These are phyloP conservation scores for Ferdinandea cuprea DNA, from an alignment of 2,888 invertebrate species.

Conservation along the genomic window DNA sequence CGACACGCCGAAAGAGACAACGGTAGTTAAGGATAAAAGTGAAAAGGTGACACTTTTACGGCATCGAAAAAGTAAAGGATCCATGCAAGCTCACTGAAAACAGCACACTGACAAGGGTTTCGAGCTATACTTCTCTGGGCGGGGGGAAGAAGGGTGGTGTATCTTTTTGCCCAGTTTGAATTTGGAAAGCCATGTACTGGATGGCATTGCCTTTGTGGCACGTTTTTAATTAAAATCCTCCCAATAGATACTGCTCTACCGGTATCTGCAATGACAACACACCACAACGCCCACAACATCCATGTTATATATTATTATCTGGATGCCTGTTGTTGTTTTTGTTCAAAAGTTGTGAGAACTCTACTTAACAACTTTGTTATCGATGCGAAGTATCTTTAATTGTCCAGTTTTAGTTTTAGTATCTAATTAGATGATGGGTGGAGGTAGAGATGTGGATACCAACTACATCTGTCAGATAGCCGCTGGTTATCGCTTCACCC, in stretches of 20 bases:
- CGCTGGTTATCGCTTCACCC: not conserved
- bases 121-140: conserved; percentile 3
- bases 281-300: conserved; percentile 6
- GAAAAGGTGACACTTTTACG: conserved; percentile 31
- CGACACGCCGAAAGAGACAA: conserved; percentile 7
- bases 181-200: conserved; percentile 5
- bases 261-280: not conserved
- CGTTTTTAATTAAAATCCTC: conserved; percentile 55
- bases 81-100: not conserved
- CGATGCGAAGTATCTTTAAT: conserved; percentile 34
- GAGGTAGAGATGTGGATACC: no score
- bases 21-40: conserved; percentile 28
- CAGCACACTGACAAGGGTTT: conserved; percentile 23
- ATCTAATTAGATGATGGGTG: conserved; percentile 46
- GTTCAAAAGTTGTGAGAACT: conserved; percentile 11
- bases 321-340: conserved; percentile 9
- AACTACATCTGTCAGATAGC: conserved; percentile 49
- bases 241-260: conserved; percentile 26
- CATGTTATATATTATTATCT: conserved; percentile 13
- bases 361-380: conserved; percentile 40
- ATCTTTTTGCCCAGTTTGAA: not conserved
- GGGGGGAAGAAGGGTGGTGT: no score
- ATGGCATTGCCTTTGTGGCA: conserved; percentile 33
- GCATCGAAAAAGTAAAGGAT: not conserved
- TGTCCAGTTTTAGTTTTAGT: conserved; percentile 50